Conservation (phyloP, 2,797 vertebrate genomes). For the Loris lydekkerianus region DNA sequence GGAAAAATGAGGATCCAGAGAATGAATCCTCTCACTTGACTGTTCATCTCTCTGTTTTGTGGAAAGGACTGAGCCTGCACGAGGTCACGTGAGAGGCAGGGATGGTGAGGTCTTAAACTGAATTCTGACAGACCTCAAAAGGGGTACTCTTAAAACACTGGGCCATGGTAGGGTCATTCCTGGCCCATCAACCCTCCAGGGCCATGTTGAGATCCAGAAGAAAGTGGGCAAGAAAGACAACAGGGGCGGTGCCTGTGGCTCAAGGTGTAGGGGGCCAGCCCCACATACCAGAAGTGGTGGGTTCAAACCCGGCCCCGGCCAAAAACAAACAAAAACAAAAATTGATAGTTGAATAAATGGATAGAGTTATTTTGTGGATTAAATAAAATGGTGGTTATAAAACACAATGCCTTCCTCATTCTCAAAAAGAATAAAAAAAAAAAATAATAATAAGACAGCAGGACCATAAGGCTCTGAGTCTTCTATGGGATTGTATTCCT, state of each 20-base stretch:
- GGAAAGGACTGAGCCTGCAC: neutral
- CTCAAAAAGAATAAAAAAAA: slow-evolving; percentile 29
- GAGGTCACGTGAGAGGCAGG: neutral
- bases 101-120: neutral
- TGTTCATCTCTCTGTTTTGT: fast-evolving
- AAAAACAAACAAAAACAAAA: no score
- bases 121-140: neutral
- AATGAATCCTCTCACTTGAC: neutral
- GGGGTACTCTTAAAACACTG: neutral
- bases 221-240: neutral
- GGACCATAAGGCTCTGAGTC: neutral
- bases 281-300: no score
- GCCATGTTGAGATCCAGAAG: no score
- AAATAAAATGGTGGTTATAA: slow-evolving; percentile 32
- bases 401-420: neutral
- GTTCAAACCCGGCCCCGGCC: no score
- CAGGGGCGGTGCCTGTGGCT: no score
- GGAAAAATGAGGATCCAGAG: neutral
- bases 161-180: neutral
- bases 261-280: no score
- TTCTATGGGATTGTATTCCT: neutral
- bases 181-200: neutral
- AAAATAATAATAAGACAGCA: neutral
- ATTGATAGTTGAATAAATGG: neutral
- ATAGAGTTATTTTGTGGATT: neutral